Percentiles rank a stretch among this genome's conserved stretches.
phyloP scores from a whole-genome alignment of 2,888 invertebrate genomes.

The Allolobophora icterica region DNA sequence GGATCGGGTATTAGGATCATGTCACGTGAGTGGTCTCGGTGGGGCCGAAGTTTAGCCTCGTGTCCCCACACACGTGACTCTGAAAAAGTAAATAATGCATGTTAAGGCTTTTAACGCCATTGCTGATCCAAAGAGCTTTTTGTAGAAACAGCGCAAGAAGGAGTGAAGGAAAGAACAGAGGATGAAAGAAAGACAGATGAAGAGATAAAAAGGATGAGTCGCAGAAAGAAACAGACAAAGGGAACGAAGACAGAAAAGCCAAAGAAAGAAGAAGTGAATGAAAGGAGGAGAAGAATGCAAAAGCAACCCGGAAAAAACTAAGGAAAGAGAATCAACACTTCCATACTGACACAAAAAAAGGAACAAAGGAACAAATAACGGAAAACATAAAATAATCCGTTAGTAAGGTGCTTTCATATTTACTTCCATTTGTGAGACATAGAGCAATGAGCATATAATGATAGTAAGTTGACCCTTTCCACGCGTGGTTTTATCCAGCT shows the following conservation, averaged over 20 bases:
- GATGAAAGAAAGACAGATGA: background rate
- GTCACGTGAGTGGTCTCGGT: conserved; percentile 36
- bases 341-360: too few relatives aligned
- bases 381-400: too few relatives aligned
- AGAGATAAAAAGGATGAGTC: background rate
- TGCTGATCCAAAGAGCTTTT: background rate
- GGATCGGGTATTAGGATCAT: conserved; percentile 48
- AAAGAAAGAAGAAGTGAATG: background rate
- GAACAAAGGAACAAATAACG: too few relatives aligned
- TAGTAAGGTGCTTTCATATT: too few relatives aligned
- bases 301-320: too few relatives aligned
- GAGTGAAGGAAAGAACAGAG: background rate
- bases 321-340: too few relatives aligned
- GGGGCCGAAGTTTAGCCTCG: conserved; percentile 48
- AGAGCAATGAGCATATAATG: too few relatives aligned
- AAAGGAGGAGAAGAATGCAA: too few relatives aligned
- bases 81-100: conserved; percentile 13
- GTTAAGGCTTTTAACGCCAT: background rate
- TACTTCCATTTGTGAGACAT: too few relatives aligned
- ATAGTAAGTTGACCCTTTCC: too few relatives aligned
- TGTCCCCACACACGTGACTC: conserved; percentile 47
- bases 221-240: background rate
- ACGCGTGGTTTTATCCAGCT: too few relatives aligned
- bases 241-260: background rate
- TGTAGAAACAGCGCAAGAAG: background rate